phyloP scores from a whole-genome alignment of 2,113 vertebrate species.

The Sarotherodon lohbergeri region DNA sequence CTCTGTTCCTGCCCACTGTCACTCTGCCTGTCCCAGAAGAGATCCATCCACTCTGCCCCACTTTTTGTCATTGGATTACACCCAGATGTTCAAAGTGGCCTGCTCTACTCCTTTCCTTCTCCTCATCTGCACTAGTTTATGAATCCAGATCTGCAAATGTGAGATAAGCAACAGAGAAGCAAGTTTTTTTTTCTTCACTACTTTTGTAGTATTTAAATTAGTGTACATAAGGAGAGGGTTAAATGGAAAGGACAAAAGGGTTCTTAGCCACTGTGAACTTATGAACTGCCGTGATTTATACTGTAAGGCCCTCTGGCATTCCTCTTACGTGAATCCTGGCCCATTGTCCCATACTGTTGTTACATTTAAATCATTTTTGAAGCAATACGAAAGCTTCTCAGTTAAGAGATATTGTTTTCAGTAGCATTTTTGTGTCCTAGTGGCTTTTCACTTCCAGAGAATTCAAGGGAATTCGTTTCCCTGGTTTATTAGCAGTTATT shows the following conservation, averaged over 20 bases:
- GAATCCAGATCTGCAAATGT: slow-evolving; percentile 14
- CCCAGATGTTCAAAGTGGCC: slow-evolving; percentile 63
- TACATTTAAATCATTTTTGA: slow-evolving; percentile 36
- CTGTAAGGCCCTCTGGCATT: slow-evolving; percentile 51
- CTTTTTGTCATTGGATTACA: slow-evolving; percentile 51
- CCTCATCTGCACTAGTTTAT: slow-evolving; percentile 59
- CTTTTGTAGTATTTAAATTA: background rate
- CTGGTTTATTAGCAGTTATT: slow-evolving; percentile 50
- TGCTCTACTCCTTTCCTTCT: slow-evolving; percentile 57
- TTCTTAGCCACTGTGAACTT: slow-evolving; percentile 59
- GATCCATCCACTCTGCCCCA: slow-evolving; percentile 62
- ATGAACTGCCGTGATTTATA: slow-evolving; percentile 38
- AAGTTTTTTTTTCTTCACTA: background rate
- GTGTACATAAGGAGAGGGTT: slow-evolving; percentile 57
- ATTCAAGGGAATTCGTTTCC: slow-evolving; percentile 16
- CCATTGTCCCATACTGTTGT: slow-evolving; percentile 63
- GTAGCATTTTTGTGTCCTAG: slow-evolving; percentile 12
- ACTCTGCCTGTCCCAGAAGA: slow-evolving; percentile 64
- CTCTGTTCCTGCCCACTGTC: slow-evolving; percentile 57
- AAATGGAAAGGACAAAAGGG: slow-evolving; percentile 49
- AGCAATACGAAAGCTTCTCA: slow-evolving; percentile 2
- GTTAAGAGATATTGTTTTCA: slow-evolving; percentile 14
- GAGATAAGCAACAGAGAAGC: background rate
- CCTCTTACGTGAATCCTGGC: slow-evolving; percentile 58
- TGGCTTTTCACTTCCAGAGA: slow-evolving; percentile 44